Evolutionary conservation across 1,140 invertebrate genomes (phyloP).

Genomic region (Atta texana): DNA sequence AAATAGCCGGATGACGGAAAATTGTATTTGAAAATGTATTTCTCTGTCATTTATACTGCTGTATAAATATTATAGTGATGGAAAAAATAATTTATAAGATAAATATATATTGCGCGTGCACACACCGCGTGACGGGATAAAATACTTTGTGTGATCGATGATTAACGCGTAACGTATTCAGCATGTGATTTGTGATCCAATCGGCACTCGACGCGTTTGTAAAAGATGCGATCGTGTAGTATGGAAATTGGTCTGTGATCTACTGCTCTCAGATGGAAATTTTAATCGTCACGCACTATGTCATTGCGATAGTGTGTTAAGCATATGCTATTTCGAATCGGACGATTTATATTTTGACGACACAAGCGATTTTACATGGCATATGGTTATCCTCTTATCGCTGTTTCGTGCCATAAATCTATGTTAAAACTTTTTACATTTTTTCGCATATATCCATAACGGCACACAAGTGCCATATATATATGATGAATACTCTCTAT

Average conservation of each 20-base stretch:
- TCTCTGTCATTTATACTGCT: not conserved
- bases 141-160: slow-evolving; percentile 49
- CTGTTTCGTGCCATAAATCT: slow-evolving; percentile 38
- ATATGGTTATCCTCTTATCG: slow-evolving; percentile 43
- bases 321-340: slow-evolving; percentile 32
- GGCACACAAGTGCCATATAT: slow-evolving; percentile 27
- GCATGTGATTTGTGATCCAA: slow-evolving; percentile 49
- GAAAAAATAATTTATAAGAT: slow-evolving; percentile 9
- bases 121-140: slow-evolving; percentile 2
- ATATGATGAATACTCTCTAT: slow-evolving; percentile 45
- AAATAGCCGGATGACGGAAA: not conserved
- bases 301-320: slow-evolving; percentile 54
- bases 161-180: slow-evolving; percentile 31
- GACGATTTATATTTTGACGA: slow-evolving; percentile 53
- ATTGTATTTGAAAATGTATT: not conserved
- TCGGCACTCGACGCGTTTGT: slow-evolving; percentile 19
- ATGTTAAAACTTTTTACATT: slow-evolving; percentile 59
- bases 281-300: slow-evolving; percentile 50
- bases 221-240: slow-evolving; percentile 29
- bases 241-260: slow-evolving; percentile 44
- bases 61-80: not conserved
- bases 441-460: slow-evolving; percentile 11
- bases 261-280: slow-evolving; percentile 49
- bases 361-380: slow-evolving; percentile 7
- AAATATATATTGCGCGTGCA: not conserved